Conservation (phyloP, 2,888 invertebrate species). For the Osedax frankpressi region DNA sequence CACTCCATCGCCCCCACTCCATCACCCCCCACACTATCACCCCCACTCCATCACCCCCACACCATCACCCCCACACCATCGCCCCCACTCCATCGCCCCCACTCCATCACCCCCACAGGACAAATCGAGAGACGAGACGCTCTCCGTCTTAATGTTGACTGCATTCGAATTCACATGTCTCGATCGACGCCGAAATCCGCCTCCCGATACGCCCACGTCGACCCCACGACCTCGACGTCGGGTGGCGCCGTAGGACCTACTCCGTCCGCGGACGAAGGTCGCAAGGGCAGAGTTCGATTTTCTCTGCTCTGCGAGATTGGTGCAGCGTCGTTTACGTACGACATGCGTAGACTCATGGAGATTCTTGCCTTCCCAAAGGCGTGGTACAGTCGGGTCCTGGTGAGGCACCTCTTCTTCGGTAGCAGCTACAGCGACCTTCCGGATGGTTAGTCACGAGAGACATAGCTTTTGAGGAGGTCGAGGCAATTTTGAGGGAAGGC, state of each 20-base stretch:
- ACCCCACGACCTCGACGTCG: neutral
- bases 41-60: neutral
- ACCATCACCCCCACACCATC: neutral
- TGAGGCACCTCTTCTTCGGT: constrained; percentile 53
- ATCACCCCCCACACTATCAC: no score
- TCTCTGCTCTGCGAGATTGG: constrained; percentile 72
- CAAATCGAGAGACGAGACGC: constrained; percentile 65
- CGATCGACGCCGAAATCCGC: constrained; percentile 44
- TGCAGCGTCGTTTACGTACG: constrained; percentile 76
- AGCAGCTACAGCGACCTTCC: constrained; percentile 17
- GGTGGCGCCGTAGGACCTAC: neutral
- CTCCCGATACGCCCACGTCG: neutral
- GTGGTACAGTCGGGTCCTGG: constrained; percentile 89
- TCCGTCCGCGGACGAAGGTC: neutral
- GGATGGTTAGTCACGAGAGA: no score
- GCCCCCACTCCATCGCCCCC: neutral
- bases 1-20: no score
- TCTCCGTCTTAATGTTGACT: constrained; percentile 86
- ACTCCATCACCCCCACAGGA: constrained; percentile 48
- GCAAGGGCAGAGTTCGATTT: neutral
- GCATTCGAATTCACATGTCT: constrained; percentile 86
- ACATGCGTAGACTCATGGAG: constrained; percentile 90
- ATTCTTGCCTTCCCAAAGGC: constrained; percentile 95
- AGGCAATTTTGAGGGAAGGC: no score
- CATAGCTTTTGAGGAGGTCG: no score